Evolutionary conservation across 2,888 invertebrate species (phyloP).

Genomic region (Dyspetes luteomarginatus): DNA sequence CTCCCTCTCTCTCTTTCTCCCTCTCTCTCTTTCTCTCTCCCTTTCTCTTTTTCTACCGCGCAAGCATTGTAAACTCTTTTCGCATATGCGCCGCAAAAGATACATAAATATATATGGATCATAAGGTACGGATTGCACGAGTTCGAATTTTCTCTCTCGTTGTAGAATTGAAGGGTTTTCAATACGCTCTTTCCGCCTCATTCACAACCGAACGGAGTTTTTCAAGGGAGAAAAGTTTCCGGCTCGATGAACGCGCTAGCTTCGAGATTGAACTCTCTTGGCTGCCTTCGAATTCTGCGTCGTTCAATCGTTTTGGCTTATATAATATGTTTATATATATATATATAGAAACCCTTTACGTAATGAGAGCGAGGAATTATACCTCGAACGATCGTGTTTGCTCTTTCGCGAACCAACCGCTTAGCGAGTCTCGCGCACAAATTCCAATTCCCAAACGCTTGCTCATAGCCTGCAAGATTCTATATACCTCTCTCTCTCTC

Average conservation of each 20-base stretch:
- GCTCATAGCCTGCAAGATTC: conserved; percentile 30
- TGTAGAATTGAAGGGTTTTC: background rate
- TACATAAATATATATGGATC: background rate
- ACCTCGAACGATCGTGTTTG: background rate
- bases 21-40: background rate
- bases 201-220: conserved; percentile 24
- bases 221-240: background rate
- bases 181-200: conserved; percentile 25
- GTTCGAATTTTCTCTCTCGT: background rate
- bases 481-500: conserved; percentile 12
- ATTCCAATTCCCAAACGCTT: conserved; percentile 42
- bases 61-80: conserved; percentile 19
- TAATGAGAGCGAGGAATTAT: conserved; percentile 27
- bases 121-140: background rate
- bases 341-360: conserved; percentile 9
- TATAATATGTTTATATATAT: background rate
- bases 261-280: background rate
- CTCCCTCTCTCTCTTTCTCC: background rate
- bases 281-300: background rate
- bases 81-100: background rate
- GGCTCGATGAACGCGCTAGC: conserved; percentile 23
- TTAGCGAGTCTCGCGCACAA: conserved; percentile 15
- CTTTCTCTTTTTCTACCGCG: background rate
- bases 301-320: conserved; percentile 11
- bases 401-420: conserved; percentile 31